phyloP scores from a whole-genome alignment of 2,113 vertebrate genomes.

The Lynx canadensis region DNA sequence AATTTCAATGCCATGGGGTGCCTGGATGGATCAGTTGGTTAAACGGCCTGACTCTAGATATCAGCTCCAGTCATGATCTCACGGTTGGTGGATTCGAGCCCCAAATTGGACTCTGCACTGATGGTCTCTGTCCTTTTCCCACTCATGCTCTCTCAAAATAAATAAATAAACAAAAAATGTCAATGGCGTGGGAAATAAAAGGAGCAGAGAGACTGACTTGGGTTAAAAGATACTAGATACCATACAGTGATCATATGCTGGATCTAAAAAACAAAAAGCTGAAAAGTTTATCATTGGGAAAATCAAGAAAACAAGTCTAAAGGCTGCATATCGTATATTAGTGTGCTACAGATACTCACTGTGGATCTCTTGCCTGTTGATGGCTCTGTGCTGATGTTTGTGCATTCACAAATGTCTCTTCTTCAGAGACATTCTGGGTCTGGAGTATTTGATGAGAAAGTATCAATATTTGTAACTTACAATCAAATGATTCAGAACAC shows the following conservation, averaged over 20 bases:
- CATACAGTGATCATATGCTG: neutral
- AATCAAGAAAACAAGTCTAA: neutral
- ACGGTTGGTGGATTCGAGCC: too few relatives aligned
- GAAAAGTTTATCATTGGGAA: neutral
- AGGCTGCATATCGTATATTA: too few relatives aligned
- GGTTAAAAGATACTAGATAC: neutral
- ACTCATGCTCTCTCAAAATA: too few relatives aligned
- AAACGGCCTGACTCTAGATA: too few relatives aligned
- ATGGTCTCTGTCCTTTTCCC: too few relatives aligned
- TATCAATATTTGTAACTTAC: neutral
- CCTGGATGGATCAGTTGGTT: too few relatives aligned
- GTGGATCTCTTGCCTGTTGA: neutral
- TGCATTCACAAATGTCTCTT: neutral
- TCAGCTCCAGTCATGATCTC: too few relatives aligned
- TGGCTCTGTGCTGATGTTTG: fast-evolving
- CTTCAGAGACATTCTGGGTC: neutral
- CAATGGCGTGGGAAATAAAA: neutral
- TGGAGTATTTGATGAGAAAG: neutral
- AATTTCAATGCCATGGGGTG: neutral
- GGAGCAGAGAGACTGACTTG: neutral
- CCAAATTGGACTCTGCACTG: too few relatives aligned
- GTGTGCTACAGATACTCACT: fast-evolving
- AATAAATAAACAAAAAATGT: neutral
- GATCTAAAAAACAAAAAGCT: neutral
- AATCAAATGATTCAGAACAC: neutral